These are phyloP conservation scores for Scomber colias DNA, from an alignment of 2,113 vertebrate genomes.

Conservation along the genomic window DNA sequence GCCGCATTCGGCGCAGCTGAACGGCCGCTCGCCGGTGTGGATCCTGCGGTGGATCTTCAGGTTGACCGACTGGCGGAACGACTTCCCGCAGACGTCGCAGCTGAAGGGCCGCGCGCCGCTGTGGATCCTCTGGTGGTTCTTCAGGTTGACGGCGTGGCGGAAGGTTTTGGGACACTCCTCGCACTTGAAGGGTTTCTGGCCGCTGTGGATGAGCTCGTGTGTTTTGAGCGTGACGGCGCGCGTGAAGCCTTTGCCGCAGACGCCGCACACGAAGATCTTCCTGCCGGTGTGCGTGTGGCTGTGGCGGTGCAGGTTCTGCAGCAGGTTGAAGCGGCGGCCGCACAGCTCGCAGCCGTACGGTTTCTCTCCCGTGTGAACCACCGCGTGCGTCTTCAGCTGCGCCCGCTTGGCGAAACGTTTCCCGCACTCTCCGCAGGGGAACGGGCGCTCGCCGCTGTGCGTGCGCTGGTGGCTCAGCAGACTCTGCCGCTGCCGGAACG, in stretches of 20 bases:
- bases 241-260: slow-evolving; percentile 83
- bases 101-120: slow-evolving; percentile 73
- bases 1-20: slow-evolving; percentile 78
- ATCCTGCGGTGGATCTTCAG: slow-evolving; percentile 82
- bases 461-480: slow-evolving; percentile 69
- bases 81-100: slow-evolving; percentile 82
- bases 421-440: slow-evolving; percentile 71
- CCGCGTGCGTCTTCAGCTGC: slow-evolving; percentile 79
- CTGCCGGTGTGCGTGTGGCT: slow-evolving; percentile 70
- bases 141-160: slow-evolving; percentile 80
- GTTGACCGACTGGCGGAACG: slow-evolving; percentile 81
- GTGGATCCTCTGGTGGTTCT: slow-evolving; percentile 81
- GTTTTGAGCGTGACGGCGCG: slow-evolving; percentile 78
- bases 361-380: slow-evolving; percentile 79
- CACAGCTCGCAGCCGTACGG: slow-evolving; percentile 77
- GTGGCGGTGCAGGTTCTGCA: slow-evolving; percentile 82
- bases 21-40: slow-evolving; percentile 85
- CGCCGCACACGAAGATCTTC: slow-evolving; percentile 74
- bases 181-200: slow-evolving; percentile 80
- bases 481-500: slow-evolving; percentile 76
- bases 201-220: slow-evolving; percentile 82
- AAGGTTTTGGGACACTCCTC: slow-evolving; percentile 76
- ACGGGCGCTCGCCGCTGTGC: slow-evolving; percentile 74
- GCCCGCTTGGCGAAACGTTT: slow-evolving; percentile 79
- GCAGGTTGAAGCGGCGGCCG: slow-evolving; percentile 80